Evolutionary conservation across 2,888 invertebrate species (phyloP), one percentile per base, ranked within the genome.

Genomic region (Maniola hyperantus): DNA sequence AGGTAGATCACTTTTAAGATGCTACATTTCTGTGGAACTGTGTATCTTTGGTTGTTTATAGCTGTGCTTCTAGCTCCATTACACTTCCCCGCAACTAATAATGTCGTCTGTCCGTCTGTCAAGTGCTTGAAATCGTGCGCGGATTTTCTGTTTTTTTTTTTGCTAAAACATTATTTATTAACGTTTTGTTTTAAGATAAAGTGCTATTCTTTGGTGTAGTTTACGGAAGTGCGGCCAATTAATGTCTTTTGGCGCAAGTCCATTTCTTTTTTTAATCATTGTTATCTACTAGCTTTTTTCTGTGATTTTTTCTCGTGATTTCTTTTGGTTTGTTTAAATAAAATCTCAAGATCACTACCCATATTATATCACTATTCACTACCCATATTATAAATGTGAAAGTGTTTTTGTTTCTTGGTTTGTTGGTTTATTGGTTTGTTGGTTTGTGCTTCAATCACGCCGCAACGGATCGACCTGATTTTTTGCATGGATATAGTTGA

Each of bases 61-160:
- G 39, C 55, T 5, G 7, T 10, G 20, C 39, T 57, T 18, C 42
- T 59, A 65, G 68, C 61, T 67, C 50, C 58, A 69, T 69, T 67
- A 66, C 66, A 61, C 63, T 66, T 69, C 62, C 71, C 54, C 64
- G 66, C 65, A 71, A 68, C 68, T 69, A 71, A 71, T 71, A 65
- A 68, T 55, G 55, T 55, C 54, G 66, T 71, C 71, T 58, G 65
- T 61, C 61, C 20, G 66, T 65, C 65, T 68, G 68, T 69, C 61
- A 46, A 53, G n/a, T 44, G 68, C 44, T 33, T 62, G 66, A 65
- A 66, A 65, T 70, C 68, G 39, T 54, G 59, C 26, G 15, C 61
- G 64, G 63, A 64, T 66, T 68, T 55, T 58, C 58, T 64, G 60
- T 59, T 11, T 42, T 5, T 42, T 46, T 62, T 63, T 63, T 55